Evolutionary conservation across 2,113 vertebrate genomes (phyloP).

Genomic region (Pseudopodoces humilis): DNA sequence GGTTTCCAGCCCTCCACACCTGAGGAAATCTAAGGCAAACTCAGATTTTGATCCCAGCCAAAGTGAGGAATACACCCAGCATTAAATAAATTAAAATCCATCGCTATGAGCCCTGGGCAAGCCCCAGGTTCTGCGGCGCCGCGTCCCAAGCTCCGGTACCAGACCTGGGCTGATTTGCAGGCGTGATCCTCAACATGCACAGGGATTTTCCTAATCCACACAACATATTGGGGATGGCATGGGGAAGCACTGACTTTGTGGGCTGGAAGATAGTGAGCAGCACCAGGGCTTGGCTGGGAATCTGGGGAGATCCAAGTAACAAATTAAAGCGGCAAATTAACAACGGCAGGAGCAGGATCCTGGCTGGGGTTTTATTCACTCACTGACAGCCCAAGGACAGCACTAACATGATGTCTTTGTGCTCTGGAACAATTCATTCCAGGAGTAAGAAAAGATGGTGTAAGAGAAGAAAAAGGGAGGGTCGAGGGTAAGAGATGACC

Average conservation of each 20-base stretch:
- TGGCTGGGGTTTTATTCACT: rapidly evolving
- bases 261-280: background rate
- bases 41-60: background rate
- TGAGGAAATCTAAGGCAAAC: background rate
- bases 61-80: background rate
- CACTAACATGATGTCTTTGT: rapidly evolving
- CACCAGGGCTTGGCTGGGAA: background rate
- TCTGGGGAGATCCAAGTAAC: background rate
- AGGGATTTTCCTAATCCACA: background rate
- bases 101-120: rapidly evolving
- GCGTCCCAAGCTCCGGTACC: background rate
- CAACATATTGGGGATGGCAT: background rate
- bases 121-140: background rate
- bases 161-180: background rate
- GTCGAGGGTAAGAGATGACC: background rate
- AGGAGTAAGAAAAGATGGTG: background rate
- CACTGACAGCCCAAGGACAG: background rate
- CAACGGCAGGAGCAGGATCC: background rate
- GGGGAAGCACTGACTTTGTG: background rate
- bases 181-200: rapidly evolving
- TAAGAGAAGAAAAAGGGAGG: background rate
- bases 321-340: background rate
- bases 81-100: background rate
- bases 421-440: background rate
- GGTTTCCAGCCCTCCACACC: background rate